Base-by-base conservation (phyloP, 2,113 vertebrate species). In the Hypomesus transpacificus region DNA sequence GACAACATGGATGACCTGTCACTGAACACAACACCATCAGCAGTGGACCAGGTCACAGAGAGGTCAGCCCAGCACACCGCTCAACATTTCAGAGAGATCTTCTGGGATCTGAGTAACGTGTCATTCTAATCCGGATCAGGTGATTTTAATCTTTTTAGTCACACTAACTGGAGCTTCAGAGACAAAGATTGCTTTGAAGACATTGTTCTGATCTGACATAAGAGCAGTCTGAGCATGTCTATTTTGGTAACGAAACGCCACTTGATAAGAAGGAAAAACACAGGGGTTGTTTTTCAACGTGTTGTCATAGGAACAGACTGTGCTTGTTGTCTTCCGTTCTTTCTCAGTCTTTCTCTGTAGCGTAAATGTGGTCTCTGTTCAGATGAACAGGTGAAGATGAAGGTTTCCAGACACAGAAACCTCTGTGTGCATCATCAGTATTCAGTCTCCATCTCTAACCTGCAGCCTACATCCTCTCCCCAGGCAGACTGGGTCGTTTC, bases 61-160 rank as follows among this genome's bases (percentile, higher is more conserved):
- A 31, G 26, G 17, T 66, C 53, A 24, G 2, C 5, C 20, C 21
- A 59, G 26, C 20, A 26, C 34, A 16, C 17, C 14, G 58, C 64
- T 58, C 39, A 46, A 46, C 39, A 50, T 73, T 57, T 66, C 3
- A 65, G 34, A 71, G 63, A 68, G 59, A 71, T 73, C 66, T 75
- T 56, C 57, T 53, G 52, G 28, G 39, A 66, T 56, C 56, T 51
- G 56, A 64, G 69, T 59, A 75, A 77, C 72, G 68, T 63, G 54
- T 53, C 18, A 63, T 71, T 28, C 67, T 81, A 76, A 84, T 81
- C 76, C 71, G 26, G n/a, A 53, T 66, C 77, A 80, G 74, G 50
- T 60, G 54, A 75, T 82, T 67, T 82, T 75, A 77, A 84, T 87
- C 73, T 81, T 34, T 72, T 74, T 66, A 60, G 73, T 78, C 76